Conservation (phyloP, 2,888 invertebrate species). For the Agrochola litura region DNA sequence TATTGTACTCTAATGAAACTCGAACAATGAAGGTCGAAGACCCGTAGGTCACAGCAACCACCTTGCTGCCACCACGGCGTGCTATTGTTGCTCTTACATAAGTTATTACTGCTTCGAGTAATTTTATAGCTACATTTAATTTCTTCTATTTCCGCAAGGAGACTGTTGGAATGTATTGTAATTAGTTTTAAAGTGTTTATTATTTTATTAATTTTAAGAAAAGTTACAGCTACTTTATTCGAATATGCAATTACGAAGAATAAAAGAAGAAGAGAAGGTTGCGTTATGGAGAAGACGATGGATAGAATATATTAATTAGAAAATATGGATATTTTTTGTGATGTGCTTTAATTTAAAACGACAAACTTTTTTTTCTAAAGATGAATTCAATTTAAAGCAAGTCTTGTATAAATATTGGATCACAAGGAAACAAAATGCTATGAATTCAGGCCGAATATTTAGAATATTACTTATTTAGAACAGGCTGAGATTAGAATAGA, state of each 20-base stretch:
- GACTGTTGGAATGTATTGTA: conserved; percentile 18
- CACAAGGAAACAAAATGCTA: not conserved
- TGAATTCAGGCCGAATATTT: not conserved
- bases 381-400: not conserved
- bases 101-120: conserved; percentile 59
- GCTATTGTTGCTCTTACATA: conserved; percentile 69
- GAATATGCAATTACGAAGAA: not conserved
- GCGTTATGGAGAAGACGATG: not conserved
- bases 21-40: conserved; percentile 88
- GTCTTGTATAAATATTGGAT: conserved; percentile 2
- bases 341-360: not conserved
- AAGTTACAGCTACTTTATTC: not conserved
- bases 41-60: conserved; percentile 84
- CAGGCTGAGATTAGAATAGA: conserved; percentile 16
- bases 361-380: not conserved
- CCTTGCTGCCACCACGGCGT: conserved; percentile 71
- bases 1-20: conserved; percentile 85
- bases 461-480: conserved; percentile 18
- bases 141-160: conserved; percentile 34
- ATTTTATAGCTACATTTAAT: conserved; percentile 40
- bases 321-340: not conserved
- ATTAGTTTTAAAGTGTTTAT: not conserved
- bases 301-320: not conserved
- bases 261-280: too few species aligned
- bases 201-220: not conserved